phyloP scores from a whole-genome alignment of 2,888 invertebrate species.

The Apodemia duryi region DNA sequence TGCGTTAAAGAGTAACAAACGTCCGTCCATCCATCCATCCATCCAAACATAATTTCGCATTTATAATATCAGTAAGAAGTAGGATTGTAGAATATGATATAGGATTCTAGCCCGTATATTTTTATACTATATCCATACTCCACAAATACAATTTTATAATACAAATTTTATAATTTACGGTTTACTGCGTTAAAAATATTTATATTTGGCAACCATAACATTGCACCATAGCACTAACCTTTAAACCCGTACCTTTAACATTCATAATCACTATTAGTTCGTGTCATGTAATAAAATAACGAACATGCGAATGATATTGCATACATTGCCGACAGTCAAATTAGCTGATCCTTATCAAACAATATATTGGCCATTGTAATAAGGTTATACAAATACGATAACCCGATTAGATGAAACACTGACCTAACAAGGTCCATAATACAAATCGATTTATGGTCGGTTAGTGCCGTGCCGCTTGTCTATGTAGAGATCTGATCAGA shows the following conservation, averaged over 20 bases:
- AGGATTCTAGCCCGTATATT: too few species aligned
- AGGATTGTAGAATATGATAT: too few species aligned
- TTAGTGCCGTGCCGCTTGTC: slow-evolving; percentile 37
- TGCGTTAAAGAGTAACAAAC: too few species aligned
- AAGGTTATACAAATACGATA: slow-evolving; percentile 30
- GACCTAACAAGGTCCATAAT: slow-evolving; percentile 58
- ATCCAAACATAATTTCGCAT: too few species aligned
- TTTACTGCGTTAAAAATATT: not conserved
- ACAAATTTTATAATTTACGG: too few species aligned
- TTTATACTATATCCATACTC: too few species aligned
- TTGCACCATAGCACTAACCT: slow-evolving; percentile 8
- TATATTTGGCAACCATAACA: not conserved
- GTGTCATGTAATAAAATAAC: slow-evolving; percentile 18
- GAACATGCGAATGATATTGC: slow-evolving; percentile 17
- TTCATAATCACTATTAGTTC: slow-evolving; percentile 41
- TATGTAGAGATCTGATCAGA: slow-evolving; percentile 46
- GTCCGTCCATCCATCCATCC: too few species aligned
- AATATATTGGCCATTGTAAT: slow-evolving; percentile 19
- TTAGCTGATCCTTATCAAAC: slow-evolving; percentile 20
- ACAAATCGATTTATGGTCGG: slow-evolving; percentile 68
- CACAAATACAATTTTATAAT: not conserved
- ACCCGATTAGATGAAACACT: slow-evolving; percentile 61
- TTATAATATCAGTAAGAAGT: too few species aligned
- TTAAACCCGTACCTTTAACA: not conserved
- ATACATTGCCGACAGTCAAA: slow-evolving; percentile 19